Base-by-base conservation (phyloP, 2,113 vertebrate species). In the Zosterops japonicus region DNA sequence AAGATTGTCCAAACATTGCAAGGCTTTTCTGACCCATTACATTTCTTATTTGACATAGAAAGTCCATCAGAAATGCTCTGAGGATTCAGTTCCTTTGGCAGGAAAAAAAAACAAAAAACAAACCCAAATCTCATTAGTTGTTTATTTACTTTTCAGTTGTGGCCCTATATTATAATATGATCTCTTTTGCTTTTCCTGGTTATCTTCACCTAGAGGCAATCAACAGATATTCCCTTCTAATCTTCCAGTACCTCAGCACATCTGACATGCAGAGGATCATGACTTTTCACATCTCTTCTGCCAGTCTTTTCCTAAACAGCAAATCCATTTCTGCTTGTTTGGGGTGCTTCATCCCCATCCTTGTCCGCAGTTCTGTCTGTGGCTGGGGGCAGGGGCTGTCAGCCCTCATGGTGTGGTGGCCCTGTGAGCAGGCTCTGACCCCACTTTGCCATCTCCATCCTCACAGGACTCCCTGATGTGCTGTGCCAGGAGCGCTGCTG, bases 401-500 rank as follows among this genome's bases (percentile, higher is more conserved):
- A 74, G 67, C 50, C 70, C 57, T 41, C 0, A 0, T 16, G 71
- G 13, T 24, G 29, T 5, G 3, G 44, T 88, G 20, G 6, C 50
- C 33, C 25, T 23, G 28, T 2, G 41, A 24, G 64, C 70, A 36
- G 42, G n/a, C 50, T 59, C 35, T 83, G 65, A 27, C 42, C 63
- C 25, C 36, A 7, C 59, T 68, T 35, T 12, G 27, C 52, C 22
- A 78, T 68, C 72, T 44, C 55, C 36, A 15, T 22, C n/a, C 50
- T 71, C 19, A 3, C 47, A 33, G 9, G 2, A 11, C 50, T 29
- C 55, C 1, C 7, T 3, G 1, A 0, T 8, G 42, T 42, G 41
- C 68, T 0, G 0, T 47, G 52, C 36, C 7, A 33, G 65, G 11
- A 80, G 55, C 28, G 11, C 7, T 52, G 5, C 55, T 1, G 3